A percentile compares a stretch with the other conserved stretches of the same genome.
Evolutionary conservation across 2,797 vertebrate genomes (phyloP).

Genomic region (Coendou prehensilis): DNA sequence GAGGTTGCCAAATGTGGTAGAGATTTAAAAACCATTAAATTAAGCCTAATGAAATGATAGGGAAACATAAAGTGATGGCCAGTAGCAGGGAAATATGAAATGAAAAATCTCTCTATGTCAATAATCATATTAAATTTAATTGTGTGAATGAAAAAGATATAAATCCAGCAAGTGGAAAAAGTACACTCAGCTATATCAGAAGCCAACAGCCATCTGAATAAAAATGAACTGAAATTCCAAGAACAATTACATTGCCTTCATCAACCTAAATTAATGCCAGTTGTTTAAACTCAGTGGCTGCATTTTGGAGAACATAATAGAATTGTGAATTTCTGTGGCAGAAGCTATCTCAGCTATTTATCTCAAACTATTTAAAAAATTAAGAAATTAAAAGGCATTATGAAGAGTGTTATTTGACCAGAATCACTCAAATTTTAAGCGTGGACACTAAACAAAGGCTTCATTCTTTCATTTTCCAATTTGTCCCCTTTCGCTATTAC

Average conservation of each 20-base stretch:
- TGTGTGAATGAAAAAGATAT: constrained; percentile 75
- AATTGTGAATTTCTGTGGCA: not conserved
- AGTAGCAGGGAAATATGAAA: constrained; percentile 64
- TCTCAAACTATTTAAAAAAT: not conserved
- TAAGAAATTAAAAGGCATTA: not conserved
- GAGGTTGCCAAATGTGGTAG: constrained; percentile 64
- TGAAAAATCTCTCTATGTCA: constrained; percentile 74
- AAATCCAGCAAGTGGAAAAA: constrained; percentile 62
- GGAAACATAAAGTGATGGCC: constrained; percentile 68
- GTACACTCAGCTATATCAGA: not conserved
- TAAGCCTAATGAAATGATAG: constrained; percentile 66
- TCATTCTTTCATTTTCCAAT: not conserved
- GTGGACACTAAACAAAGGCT: not conserved
- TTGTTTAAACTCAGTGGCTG: constrained; percentile 24
- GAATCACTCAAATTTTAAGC: not conserved
- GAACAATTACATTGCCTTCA: constrained; percentile 40
- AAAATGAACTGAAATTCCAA: constrained; percentile 58
- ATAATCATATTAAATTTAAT: constrained; percentile 78
- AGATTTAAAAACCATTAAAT: constrained; percentile 77
- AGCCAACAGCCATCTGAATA: constrained; percentile 59
- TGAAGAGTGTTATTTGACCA: not conserved
- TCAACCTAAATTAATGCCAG: constrained; percentile 22
- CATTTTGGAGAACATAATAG: constrained; percentile 15
- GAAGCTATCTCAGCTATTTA: not conserved
- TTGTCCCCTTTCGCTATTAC: not conserved